Evolutionary conservation across 1,140 invertebrate species (phyloP).

Genomic region (Drosophila pandora): DNA sequence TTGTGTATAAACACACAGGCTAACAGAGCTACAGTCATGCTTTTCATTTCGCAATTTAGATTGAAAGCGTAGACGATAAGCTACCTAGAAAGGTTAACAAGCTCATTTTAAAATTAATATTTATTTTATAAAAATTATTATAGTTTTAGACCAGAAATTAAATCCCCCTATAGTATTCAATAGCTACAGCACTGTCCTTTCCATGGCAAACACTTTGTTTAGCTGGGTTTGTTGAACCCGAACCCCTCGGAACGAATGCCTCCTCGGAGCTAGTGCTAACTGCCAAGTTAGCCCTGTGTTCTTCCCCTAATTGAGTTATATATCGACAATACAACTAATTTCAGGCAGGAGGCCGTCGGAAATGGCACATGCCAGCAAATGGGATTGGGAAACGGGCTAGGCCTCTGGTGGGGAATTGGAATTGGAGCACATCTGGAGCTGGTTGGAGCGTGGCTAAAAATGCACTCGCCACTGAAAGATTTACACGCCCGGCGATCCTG

Average conservation of each 20-base stretch:
- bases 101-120: no score
- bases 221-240: constrained; percentile 39
- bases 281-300: constrained; percentile 10
- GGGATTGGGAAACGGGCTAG: constrained; percentile 20
- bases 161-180: not conserved
- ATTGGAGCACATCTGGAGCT: constrained; percentile 61
- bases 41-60: constrained; percentile 18
- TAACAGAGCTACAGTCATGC: constrained; percentile 21
- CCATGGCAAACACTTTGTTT: constrained; percentile 12
- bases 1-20: not conserved
- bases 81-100: no score
- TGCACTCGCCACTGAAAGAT: constrained; percentile 61
- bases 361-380: constrained; percentile 33
- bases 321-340: constrained; percentile 36
- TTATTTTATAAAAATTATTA: no score
- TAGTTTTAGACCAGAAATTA: not conserved
- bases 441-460: constrained; percentile 38
- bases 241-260: not conserved
- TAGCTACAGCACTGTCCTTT: not conserved
- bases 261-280: constrained; percentile 11
- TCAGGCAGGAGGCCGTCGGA: constrained; percentile 44
- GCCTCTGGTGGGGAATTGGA: constrained; percentile 10
- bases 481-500: constrained; percentile 47
- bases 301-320: constrained; percentile 62
- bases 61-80: constrained; percentile 18